Base-by-base conservation (phyloP, 1,140 invertebrate genomes). In the Scaptodrosophila lebanonensis region DNA sequence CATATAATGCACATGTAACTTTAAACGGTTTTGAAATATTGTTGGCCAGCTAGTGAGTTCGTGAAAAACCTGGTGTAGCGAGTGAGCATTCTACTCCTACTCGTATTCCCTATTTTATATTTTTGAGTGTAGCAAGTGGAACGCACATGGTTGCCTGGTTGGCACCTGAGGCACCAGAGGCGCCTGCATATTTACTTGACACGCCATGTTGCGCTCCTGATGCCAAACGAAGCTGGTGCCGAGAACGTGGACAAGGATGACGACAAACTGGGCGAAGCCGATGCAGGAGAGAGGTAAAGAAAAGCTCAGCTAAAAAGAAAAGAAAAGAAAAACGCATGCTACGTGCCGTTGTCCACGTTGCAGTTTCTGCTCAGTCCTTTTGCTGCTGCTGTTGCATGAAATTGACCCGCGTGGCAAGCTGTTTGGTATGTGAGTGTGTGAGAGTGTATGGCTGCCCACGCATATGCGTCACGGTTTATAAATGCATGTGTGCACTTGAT, bases 341-440 rank as follows among this genome's bases (percentile, higher is more conserved):
- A 77, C 72, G 72, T 77, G 72, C 64, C 59, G 64, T 79, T 77
- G 72, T 77, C 72, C 72, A 76, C 72, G 68, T 66, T 43, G 42
- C 15, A 8, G 5, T 9, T 27, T 9, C 6, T 16, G 25, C 32
- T 36, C 29, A 58, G 68, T 71, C 33, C 49, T 33, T 58, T 52
- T 66, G 54, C 29, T 63, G 16, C 64, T 52, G 70, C 50, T 71
- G 68, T 82, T 73, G 73, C 73, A 77, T 77, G 73, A 77, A 77
- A 77, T 77, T 77, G 73, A 77, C 73, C 73, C 73, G 68, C 73
- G 69, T 8, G n/a, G n/a, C n/a, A n/a, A n/a, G n/a, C n/a, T n/a
- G n/a, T n/a, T n/a, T n/a, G n/a, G n/a, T n/a, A n/a, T n/a, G n/a
- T 25, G 22, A 4, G 22, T 8, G 69, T 82, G 73, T 63, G 48